These are phyloP conservation scores for Drosophila maculinotata DNA, from an alignment of 2,888 invertebrate species.

Conservation along the genomic window DNA sequence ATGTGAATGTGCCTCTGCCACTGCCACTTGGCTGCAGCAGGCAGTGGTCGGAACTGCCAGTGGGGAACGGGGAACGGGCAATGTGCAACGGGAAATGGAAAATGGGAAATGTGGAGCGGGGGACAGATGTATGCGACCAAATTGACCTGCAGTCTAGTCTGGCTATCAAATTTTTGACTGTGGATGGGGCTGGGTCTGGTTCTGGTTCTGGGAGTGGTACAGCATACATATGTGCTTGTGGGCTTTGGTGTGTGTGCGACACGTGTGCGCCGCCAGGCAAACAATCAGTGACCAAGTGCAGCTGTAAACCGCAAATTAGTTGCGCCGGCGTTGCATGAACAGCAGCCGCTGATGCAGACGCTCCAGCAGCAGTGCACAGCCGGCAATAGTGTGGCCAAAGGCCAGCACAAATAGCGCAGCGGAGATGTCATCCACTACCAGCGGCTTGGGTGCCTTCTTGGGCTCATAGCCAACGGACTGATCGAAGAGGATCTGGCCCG, in stretches of 20 bases:
- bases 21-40: conserved; percentile 32
- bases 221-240: conserved; percentile 4
- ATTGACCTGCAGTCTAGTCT: conserved; percentile 19
- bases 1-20: conserved; percentile 3
- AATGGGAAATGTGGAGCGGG: too few species aligned
- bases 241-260: conserved; percentile 35
- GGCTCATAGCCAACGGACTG: conserved; percentile 64
- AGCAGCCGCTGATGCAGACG: conserved; percentile 30
- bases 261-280: conserved; percentile 46
- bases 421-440: conserved; percentile 81
- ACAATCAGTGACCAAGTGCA: conserved; percentile 46
- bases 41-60: conserved; percentile 18
- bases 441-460: conserved; percentile 71
- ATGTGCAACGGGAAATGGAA: too few species aligned
- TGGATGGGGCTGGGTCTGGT: neutral
- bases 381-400: conserved; percentile 74
- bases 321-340: conserved; percentile 20
- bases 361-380: conserved; percentile 70
- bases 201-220: conserved; percentile 2
- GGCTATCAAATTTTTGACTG: conserved; percentile 41
- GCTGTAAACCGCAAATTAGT: conserved; percentile 53
- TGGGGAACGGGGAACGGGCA: too few species aligned
- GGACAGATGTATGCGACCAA: conserved; percentile 7
- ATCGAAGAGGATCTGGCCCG: conserved; percentile 72
- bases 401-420: conserved; percentile 79